Base-by-base conservation (phyloP, 30 jellyfish, hydroid and myxozoan species). In the Hydra vulgaris region DNA sequence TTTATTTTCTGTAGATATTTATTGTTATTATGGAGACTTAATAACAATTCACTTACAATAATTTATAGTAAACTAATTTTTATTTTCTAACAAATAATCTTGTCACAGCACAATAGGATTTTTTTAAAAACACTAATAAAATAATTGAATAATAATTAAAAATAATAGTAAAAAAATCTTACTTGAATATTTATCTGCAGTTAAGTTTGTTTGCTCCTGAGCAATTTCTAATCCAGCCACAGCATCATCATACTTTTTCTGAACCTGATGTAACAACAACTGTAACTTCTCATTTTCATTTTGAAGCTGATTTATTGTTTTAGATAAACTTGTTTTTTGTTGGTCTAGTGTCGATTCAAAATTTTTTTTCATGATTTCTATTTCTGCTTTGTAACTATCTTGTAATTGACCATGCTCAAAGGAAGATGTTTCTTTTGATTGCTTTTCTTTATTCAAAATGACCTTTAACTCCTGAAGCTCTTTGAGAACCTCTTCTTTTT, bases 381-480 rank as follows among this genome's bases (percentile, higher is more conserved):
- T 70, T 79, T 86, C 84, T 53, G 82, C 86, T 84, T 85, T 90
- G 78, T 86, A 86, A 24, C 70, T 80, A 77, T 82, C 87, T 81
- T 81, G 72, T 23, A 90, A 54, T 23, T 82, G 92, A 25, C 83
- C 87, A 53, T 69, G 79, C 15, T 82, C 88, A n/a, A 81, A 40
- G 72, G 66, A 71, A 71, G 88, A 71, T 3, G 61, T 82, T 18
- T 74, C 92, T 17, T 76, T 76, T 76, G 84, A 24, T 22, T 23
- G 23, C 15, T 21, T 73, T 21, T 12, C 67, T 22, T 73, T 27
- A 20, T 73, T 52, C 12, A 22, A 26, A 21, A 21, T 26, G 15
- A 15, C 81, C 18, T 26, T 73, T 52, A 73, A 73, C 15, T 20
- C 75, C 27, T 68, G 25, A n/a, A 68, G 27, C 15, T 68, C 75